Percentiles rank a stretch among this genome's conserved stretches.
phyloP scores from a whole-genome alignment of 2,797 vertebrate genomes.

The Sus cebifrons region DNA sequence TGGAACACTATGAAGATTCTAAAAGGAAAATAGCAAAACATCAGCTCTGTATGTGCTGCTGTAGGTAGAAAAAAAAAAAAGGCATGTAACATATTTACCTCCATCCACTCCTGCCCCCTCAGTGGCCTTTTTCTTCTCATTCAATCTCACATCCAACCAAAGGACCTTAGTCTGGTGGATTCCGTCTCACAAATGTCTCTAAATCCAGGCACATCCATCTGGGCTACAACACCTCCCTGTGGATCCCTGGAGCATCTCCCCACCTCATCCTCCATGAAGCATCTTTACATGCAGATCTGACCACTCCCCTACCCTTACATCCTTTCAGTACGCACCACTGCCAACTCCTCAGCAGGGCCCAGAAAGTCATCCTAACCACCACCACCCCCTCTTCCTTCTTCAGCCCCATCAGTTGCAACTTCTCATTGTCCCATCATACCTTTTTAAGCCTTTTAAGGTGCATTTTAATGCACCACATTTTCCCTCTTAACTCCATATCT shows the following conservation, averaged over 20 bases:
- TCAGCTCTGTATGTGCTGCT: background rate
- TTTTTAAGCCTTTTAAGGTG: background rate
- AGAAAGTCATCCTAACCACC: background rate
- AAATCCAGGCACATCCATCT: background rate
- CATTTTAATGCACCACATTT: background rate
- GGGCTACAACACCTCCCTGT: accelerated
- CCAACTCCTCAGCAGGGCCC: background rate
- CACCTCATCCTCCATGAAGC: too few species aligned
- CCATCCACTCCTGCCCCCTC: background rate
- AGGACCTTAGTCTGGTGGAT: background rate
- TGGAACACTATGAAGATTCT: background rate
- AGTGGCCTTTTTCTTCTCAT: background rate
- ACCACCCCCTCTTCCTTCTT: background rate
- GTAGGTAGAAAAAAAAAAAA: background rate
- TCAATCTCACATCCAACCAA: background rate
- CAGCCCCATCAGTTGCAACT: background rate
- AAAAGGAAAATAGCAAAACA: background rate
- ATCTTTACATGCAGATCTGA: background rate
- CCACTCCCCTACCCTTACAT: background rate
- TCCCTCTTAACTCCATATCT: background rate
- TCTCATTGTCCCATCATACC: background rate
- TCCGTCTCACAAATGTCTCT: background rate
- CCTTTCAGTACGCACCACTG: background rate
- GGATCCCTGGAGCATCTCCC: background rate
- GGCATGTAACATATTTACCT: background rate